Evolutionary conservation across 2,113 vertebrate species (phyloP).

Genomic region (Campylorhamphus procurvoides): DNA sequence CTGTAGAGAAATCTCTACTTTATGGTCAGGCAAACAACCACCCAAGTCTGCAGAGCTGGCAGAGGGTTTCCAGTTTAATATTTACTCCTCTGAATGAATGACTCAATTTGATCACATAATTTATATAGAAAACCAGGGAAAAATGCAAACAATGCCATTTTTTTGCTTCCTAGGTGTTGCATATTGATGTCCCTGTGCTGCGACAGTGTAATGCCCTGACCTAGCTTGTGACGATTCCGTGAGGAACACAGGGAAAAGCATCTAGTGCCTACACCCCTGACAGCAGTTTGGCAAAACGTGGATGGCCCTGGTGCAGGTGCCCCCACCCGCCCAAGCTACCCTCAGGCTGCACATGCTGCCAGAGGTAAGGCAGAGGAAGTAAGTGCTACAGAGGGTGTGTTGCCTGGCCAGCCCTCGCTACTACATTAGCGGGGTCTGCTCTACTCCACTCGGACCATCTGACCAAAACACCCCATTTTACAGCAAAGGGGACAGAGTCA

Average conservation of each 20-base stretch:
- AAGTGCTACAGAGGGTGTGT: neutral
- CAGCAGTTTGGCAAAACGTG: neutral
- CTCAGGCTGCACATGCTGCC: neutral
- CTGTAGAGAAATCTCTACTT: neutral
- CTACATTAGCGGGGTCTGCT: neutral
- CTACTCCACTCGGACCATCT: neutral
- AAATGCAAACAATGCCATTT: neutral
- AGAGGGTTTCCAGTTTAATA: neutral
- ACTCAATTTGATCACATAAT: neutral
- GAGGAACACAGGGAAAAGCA: neutral
- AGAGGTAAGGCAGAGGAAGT: neutral
- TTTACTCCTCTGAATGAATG: neutral
- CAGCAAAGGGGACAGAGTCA: neutral
- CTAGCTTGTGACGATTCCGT: fast-evolving
- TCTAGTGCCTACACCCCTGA: neutral
- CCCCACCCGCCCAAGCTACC: neutral
- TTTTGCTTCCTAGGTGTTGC: neutral
- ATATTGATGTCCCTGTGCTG: neutral
- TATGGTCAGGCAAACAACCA: neutral
- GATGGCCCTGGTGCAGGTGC: neutral
- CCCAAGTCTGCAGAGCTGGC: neutral
- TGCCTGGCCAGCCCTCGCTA: neutral
- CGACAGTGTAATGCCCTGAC: neutral
- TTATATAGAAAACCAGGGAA: neutral
- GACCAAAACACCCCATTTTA: neutral